These are phyloP conservation scores for Dendrocincla tyrannina DNA, from an alignment of 2,797 vertebrate species.

Conservation along the genomic window DNA sequence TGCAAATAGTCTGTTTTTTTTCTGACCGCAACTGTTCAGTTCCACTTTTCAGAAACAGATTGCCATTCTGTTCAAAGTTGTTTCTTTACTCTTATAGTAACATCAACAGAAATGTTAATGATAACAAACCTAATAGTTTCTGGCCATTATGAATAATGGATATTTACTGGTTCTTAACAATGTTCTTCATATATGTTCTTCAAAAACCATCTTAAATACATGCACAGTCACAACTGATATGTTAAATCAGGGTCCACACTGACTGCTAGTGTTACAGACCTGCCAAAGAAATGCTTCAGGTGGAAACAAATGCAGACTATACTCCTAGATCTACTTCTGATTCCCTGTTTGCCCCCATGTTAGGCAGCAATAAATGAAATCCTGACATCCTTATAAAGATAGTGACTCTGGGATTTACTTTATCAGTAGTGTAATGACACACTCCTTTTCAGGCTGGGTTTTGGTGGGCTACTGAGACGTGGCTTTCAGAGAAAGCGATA, in stretches of 20 bases:
- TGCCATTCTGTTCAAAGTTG: not conserved
- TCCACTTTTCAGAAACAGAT: not conserved
- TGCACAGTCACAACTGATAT: not conserved
- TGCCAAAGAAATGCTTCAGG: not conserved
- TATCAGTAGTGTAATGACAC: not conserved
- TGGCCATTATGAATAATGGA: not conserved
- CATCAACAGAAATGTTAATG: not conserved
- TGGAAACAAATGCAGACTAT: not conserved
- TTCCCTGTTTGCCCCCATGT: not conserved
- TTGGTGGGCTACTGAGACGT: not conserved
- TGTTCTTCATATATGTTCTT: not conserved
- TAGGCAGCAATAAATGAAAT: not conserved
- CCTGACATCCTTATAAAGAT: not conserved
- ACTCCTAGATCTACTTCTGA: not conserved
- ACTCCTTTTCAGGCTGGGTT: not conserved
- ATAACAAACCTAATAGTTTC: not conserved
- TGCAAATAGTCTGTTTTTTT: not conserved
- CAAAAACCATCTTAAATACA: not conserved
- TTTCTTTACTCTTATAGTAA: not conserved
- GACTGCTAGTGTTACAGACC: not conserved
- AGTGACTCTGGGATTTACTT: not conserved
- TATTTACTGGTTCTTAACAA: not conserved
- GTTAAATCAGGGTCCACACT: not conserved
- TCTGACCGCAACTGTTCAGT: not conserved
- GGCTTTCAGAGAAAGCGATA: not conserved